Conservation (phyloP, 2,797 vertebrate genomes). For the Coilia nasus region DNA sequence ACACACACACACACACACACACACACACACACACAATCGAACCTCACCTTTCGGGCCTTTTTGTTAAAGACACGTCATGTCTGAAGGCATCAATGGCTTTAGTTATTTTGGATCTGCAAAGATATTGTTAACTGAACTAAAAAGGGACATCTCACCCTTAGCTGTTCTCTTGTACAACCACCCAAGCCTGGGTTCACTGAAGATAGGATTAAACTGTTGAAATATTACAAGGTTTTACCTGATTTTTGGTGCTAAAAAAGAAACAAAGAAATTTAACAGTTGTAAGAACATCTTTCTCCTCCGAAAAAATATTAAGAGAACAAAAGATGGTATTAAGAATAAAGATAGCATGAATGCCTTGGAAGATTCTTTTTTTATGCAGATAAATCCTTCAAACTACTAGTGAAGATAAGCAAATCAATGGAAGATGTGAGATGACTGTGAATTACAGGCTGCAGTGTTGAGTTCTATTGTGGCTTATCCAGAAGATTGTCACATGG, state of each 20-base stretch:
- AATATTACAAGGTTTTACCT: background rate
- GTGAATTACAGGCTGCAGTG: background rate
- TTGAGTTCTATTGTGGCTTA: background rate
- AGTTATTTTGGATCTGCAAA: background rate
- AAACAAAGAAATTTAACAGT: background rate
- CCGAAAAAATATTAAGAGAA: background rate
- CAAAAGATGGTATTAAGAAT: background rate
- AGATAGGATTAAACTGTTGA: background rate
- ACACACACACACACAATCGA: background rate
- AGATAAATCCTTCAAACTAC: background rate
- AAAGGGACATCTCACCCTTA: background rate
- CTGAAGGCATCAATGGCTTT: slow-evolving; percentile 10
- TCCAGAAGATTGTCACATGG: no score
- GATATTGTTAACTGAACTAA: background rate
- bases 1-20: no score
- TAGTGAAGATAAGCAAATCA: background rate
- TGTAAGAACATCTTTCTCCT: background rate
- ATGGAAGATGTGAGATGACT: background rate
- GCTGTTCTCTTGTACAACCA: background rate
- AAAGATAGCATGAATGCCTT: background rate
- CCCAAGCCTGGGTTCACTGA: background rate
- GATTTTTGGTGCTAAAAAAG: background rate
- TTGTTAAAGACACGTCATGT: background rate
- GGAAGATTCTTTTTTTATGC: background rate
- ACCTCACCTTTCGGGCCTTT: background rate